These are phyloP conservation scores for Xanthia togata DNA, from an alignment of 2,888 invertebrate species.

Conservation along the genomic window DNA sequence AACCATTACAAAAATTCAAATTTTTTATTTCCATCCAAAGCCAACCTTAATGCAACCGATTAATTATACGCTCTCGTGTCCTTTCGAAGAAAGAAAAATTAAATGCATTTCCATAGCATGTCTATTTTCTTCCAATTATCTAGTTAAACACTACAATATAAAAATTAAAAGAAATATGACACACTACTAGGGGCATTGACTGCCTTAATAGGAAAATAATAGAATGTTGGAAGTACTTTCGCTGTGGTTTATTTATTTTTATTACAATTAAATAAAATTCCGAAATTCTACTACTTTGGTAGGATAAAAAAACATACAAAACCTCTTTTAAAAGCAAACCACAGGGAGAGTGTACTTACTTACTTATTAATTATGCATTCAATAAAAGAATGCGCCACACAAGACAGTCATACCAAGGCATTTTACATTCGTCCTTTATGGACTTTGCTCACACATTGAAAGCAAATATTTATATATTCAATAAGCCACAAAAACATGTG, in stretches of 20 bases:
- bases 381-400: slow-evolving; percentile 73
- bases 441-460: slow-evolving; percentile 53
- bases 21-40: slow-evolving; percentile 88
- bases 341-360: slow-evolving; percentile 77
- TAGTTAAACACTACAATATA: slow-evolving; percentile 78
- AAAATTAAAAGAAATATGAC: slow-evolving; percentile 88
- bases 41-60: slow-evolving; percentile 84
- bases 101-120: slow-evolving; percentile 87
- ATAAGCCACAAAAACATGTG: slow-evolving; percentile 33
- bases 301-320: slow-evolving; percentile 50
- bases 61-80: slow-evolving; percentile 77
- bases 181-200: slow-evolving; percentile 82
- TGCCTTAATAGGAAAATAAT: slow-evolving; percentile 78
- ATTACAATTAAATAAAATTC: slow-evolving; percentile 49
- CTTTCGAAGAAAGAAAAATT: slow-evolving; percentile 77
- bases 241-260: slow-evolving; percentile 73
- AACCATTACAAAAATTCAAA: slow-evolving; percentile 69
- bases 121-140: slow-evolving; percentile 81
- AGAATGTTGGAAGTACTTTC: slow-evolving; percentile 75
- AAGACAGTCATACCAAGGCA: slow-evolving; percentile 71
- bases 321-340: slow-evolving; percentile 69
- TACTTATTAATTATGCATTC: slow-evolving; percentile 70
- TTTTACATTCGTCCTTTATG: slow-evolving; percentile 47
- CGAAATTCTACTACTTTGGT: slow-evolving; percentile 56
- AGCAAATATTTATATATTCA: slow-evolving; percentile 38